Evolutionary conservation across 1,140 invertebrate species (phyloP).

Genomic region (Heterodera carotae): DNA sequence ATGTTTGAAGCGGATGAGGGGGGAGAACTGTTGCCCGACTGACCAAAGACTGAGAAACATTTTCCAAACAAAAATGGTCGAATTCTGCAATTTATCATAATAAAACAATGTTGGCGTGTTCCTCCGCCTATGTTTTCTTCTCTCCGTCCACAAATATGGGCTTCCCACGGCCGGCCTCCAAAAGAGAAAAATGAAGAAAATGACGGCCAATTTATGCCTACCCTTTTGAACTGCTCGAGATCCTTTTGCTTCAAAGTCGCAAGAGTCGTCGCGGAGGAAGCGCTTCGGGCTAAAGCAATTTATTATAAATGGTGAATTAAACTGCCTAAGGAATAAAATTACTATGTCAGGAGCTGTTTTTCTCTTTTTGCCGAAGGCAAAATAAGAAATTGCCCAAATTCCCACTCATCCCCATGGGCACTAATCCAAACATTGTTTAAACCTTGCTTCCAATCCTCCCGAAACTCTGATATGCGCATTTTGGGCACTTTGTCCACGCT

Average conservation of each 20-base stretch:
- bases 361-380: too few relatives aligned
- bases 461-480: background rate
- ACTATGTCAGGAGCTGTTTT: too few relatives aligned
- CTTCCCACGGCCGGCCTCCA: constrained; percentile 50
- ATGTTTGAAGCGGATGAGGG: constrained; percentile 76
- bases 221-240: constrained; percentile 53
- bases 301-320: too few relatives aligned
- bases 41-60: constrained; percentile 48
- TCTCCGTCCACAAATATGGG: constrained; percentile 36
- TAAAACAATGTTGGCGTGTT: background rate
- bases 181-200: background rate
- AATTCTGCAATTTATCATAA: background rate
- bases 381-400: too few relatives aligned
- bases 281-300: constrained; percentile 37
- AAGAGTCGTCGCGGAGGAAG: constrained; percentile 45
- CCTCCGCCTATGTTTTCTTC: background rate
- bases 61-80: background rate
- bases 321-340: too few relatives aligned
- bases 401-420: constrained; percentile 71
- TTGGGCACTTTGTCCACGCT: background rate
- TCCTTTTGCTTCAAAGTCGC: constrained; percentile 47
- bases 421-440: background rate
- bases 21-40: constrained; percentile 80
- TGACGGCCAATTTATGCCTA: constrained; percentile 1
- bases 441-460: background rate